Conservation (phyloP, 2,888 invertebrate genomes). For the Nasonia oneida region DNA sequence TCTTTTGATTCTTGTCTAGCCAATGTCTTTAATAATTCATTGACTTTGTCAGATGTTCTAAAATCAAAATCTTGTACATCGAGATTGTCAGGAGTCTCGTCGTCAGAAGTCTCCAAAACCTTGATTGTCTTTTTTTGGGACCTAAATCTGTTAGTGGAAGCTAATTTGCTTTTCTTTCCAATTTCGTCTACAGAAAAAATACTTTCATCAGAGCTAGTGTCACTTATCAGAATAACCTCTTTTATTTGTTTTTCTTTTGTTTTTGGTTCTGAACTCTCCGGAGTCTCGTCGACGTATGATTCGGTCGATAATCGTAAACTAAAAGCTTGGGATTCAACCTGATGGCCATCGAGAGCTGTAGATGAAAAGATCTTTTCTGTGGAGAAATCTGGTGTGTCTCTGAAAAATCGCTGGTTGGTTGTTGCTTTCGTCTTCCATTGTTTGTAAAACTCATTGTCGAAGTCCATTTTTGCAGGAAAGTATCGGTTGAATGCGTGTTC, state of each 20-base stretch:
- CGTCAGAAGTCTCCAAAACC: constrained; percentile 65
- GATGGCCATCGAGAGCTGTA: constrained; percentile 44
- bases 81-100: constrained; percentile 48
- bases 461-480: constrained; percentile 43
- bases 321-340: constrained; percentile 52
- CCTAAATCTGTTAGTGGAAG: constrained; percentile 32
- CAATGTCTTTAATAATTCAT: constrained; percentile 37
- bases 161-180: neutral
- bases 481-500: neutral
- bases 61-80: neutral
- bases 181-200: constrained; percentile 16
- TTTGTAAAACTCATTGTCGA: constrained; percentile 39
- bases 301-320: constrained; percentile 59
- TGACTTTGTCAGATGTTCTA: constrained; percentile 1
- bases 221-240: constrained; percentile 73
- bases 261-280: constrained; percentile 43
- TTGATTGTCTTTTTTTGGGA: constrained; percentile 22
- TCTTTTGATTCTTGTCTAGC: constrained; percentile 46
- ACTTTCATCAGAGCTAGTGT: constrained; percentile 70
- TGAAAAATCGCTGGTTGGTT: constrained; percentile 24
- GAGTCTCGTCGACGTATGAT: constrained; percentile 64
- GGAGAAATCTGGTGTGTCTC: constrained; percentile 13
- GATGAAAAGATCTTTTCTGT: constrained; percentile 53
- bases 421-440: constrained; percentile 50
- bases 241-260: constrained; percentile 24